phyloP scores from a whole-genome alignment of 2,888 invertebrate species.

The Agriopis marginaria region DNA sequence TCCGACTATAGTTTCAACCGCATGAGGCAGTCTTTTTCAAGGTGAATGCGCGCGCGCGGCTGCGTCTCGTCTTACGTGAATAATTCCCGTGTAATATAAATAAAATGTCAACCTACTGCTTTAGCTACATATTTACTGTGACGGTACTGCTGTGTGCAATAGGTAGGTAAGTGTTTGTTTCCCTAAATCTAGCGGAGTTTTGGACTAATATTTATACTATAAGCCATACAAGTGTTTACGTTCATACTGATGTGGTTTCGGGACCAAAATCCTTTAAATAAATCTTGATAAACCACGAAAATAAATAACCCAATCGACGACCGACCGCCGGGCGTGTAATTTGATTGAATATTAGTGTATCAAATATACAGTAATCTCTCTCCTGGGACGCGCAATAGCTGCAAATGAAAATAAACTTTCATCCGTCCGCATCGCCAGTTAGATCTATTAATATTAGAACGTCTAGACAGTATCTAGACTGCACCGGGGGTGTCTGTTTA shows the following conservation, averaged over 20 bases:
- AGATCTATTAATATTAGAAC: slow-evolving; percentile 41
- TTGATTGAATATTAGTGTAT: background rate
- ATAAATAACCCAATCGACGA: background rate
- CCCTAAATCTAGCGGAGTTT: background rate
- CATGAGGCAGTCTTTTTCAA: no score
- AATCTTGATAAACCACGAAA: background rate
- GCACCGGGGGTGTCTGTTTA: slow-evolving; percentile 7
- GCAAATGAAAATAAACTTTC: slow-evolving; percentile 31
- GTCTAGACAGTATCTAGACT: slow-evolving; percentile 38
- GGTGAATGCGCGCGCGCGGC: no score
- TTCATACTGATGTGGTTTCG: background rate
- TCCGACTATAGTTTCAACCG: no score
- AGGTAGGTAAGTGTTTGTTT: background rate
- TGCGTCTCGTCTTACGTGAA: no score
- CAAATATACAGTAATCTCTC: background rate
- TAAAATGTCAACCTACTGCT: no score
- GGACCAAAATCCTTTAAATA: background rate
- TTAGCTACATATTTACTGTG: no score
- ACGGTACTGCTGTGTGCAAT: background rate
- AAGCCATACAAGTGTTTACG: background rate
- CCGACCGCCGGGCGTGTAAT: no score
- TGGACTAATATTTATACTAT: slow-evolving; percentile 5
- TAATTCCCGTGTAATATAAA: no score
- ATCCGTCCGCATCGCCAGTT: slow-evolving; percentile 10
- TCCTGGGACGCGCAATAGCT: background rate